Evolutionary conservation across 2,113 vertebrate genomes (phyloP).

Genomic region (Opisthocomus hoazin): DNA sequence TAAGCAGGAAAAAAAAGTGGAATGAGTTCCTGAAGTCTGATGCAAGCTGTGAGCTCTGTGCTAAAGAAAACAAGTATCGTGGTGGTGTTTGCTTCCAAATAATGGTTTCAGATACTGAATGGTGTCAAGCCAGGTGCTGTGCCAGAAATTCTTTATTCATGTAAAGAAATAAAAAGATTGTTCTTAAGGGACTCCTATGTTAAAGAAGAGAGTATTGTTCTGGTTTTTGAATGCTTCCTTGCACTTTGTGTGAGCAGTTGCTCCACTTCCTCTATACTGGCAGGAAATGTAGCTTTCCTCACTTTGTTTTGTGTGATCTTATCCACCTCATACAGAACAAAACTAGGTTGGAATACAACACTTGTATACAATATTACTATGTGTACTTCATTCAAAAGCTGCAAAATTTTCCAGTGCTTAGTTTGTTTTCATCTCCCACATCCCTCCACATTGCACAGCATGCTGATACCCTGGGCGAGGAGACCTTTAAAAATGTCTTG

Average conservation of each 20-base stretch:
- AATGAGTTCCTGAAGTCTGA: background rate
- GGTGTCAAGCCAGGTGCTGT: background rate
- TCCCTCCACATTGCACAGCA: background rate
- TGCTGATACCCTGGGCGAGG: background rate
- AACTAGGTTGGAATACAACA: background rate
- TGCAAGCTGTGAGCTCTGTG: background rate
- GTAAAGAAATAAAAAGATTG: background rate
- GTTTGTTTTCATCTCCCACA: background rate
- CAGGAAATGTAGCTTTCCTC: conserved; percentile 51
- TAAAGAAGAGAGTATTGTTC: background rate
- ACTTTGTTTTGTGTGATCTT: conserved; percentile 10
- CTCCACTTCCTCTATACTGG: conserved; percentile 14
- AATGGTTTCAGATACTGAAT: background rate
- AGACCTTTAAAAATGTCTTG: background rate
- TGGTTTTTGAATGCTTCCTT: background rate
- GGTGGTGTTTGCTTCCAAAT: background rate
- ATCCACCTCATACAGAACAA: background rate
- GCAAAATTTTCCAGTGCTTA: background rate
- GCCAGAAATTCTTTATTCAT: background rate
- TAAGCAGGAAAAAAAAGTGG: background rate
- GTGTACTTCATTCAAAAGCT: background rate
- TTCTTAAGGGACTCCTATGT: background rate
- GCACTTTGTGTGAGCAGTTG: background rate
- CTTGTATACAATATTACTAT: background rate
- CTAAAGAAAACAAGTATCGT: background rate